Conservation (phyloP, 2,888 invertebrate genomes). For the Polia nebulosa region DNA sequence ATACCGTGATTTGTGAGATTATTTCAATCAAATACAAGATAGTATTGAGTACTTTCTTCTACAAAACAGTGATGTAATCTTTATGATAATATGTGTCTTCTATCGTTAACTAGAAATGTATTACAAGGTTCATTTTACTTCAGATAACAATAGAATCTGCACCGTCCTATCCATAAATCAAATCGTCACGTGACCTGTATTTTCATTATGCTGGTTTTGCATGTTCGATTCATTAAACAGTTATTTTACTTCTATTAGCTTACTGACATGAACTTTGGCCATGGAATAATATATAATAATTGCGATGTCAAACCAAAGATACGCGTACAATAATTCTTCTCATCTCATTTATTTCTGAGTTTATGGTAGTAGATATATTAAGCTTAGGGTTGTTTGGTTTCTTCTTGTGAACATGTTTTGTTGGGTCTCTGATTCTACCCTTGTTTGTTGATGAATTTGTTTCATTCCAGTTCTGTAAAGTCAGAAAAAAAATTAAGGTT, state of each 20-base stretch:
- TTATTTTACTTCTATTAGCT: too few species aligned
- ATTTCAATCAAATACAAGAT: slow-evolving; percentile 17
- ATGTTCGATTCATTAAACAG: not conserved
- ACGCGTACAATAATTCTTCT: too few species aligned
- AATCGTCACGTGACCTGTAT: slow-evolving; percentile 1
- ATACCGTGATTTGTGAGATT: slow-evolving; percentile 37
- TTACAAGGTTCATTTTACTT: slow-evolving; percentile 53
- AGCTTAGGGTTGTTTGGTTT: too few species aligned
- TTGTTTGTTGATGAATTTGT: not conserved
- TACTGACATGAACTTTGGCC: not conserved
- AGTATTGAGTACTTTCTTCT: slow-evolving; percentile 37
- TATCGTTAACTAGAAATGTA: slow-evolving; percentile 41
- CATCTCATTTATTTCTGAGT: too few species aligned
- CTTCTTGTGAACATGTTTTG: too few species aligned
- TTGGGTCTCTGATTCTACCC: too few species aligned
- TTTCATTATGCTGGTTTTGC: not conserved
- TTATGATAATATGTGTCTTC: slow-evolving; percentile 26
- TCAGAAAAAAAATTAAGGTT: not conserved
- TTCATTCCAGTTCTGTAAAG: not conserved
- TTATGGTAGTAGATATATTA: too few species aligned
- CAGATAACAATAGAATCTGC: slow-evolving; percentile 38
- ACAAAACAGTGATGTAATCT: slow-evolving; percentile 37
- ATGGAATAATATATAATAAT: not conserved
- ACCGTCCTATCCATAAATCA: not conserved
- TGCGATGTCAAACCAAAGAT: not conserved